Base-by-base conservation (phyloP, 2,113 vertebrate genomes). In the Lophotis ruficrista region DNA sequence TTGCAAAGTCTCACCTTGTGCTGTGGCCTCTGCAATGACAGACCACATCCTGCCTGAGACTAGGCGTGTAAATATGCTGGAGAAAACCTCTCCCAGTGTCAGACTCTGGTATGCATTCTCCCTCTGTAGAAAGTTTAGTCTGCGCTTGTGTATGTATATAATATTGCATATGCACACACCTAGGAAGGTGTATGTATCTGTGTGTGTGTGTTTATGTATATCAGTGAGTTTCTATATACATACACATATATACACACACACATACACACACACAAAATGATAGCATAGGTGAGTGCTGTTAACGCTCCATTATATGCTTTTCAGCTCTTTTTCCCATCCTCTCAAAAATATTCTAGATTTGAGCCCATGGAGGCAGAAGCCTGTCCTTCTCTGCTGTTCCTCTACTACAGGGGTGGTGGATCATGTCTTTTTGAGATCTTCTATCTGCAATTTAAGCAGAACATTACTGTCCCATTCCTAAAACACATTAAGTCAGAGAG, bases 1-100 rank as follows among this genome's bases (percentile, higher is more conserved):
- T 97, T 95, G 95, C 93, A 89, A 93, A 96, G 89, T 96, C 95
- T 96, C 96, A 94, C 95, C 91, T 97, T 94, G 84, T 94, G 94
- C 96, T 97, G 95, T 94, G 96, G 96, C 93, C 94, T 96, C 93
- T 94, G 94, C 96, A 97, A 95, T 96, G 96, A 97, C 96, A 97
- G 96, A 96, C 95, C 95, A 97, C 96, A 97, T 97, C 96, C 96
- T 97, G 96, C 93, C 81, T 68, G 77, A 89, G 93, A 79, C 96
- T 27, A 35, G 75, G 91, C 48, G 2, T 93, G 95, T 96, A 97
- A 97, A 97, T 96, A 97, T 0, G 18, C 95, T 76, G 91, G 84
- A 96, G 94, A 96, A 97, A 97, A 93, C 70, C 73, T 89, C 93
- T 65, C 84, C 91, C 77, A 83, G 96, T 89, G 93, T 96, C 89